phyloP scores from a whole-genome alignment of 2,113 vertebrate species.

The Brachypodius melanocephalos region DNA sequence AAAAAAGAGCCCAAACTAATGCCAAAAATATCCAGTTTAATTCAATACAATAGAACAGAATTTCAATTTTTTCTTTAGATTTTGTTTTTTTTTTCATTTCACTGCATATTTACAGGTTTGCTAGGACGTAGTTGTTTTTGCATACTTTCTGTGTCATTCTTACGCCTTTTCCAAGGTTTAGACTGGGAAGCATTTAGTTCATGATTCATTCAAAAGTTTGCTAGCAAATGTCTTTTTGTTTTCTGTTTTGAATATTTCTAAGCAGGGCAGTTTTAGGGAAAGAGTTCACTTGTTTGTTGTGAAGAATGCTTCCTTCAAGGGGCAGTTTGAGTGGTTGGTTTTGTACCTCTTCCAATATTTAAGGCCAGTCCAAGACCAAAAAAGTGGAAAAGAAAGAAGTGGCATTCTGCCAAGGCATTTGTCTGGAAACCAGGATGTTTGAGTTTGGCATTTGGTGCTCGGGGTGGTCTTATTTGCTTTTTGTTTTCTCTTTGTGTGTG shows the following conservation, averaged over 20 bases:
- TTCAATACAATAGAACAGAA: not conserved
- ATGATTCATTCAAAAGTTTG: not conserved
- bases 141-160: not conserved
- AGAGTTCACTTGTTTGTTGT: not conserved
- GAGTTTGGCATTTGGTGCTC: not conserved
- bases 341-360: not conserved
- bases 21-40: not conserved
- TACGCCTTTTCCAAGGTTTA: not conserved
- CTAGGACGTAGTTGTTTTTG: not conserved
- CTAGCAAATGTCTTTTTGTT: not conserved
- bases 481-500: not conserved
- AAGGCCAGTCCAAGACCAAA: not conserved
- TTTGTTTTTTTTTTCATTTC: not conserved
- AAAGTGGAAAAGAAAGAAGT: not conserved
- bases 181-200: not conserved
- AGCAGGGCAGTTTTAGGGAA: not conserved
- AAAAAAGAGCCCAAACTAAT: accelerated
- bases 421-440: not conserved
- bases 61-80: not conserved
- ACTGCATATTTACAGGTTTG: not conserved
- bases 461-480: not conserved
- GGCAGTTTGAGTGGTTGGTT: not conserved
- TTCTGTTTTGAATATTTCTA: not conserved
- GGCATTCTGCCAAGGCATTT: not conserved
- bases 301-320: not conserved